Percentiles rank a stretch among this genome's conserved stretches.
These are phyloP conservation scores for Ochlodes sylvanus DNA, from an alignment of 2,888 invertebrate genomes.

Conservation along the genomic window DNA sequence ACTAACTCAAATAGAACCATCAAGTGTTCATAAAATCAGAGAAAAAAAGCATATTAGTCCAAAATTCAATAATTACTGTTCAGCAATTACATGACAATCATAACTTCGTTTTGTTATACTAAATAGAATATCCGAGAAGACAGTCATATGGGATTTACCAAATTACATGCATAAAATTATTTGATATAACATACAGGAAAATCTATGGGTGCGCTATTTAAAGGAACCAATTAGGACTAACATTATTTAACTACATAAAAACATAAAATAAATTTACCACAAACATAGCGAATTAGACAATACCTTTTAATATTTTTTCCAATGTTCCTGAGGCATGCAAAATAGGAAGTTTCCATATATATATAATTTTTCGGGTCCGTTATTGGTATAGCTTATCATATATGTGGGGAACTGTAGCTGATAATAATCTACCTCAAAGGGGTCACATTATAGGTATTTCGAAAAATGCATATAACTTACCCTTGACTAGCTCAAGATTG, in stretches of 20 bases:
- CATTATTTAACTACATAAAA: constrained; percentile 38
- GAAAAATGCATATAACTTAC: constrained; percentile 72
- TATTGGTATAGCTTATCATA: constrained; percentile 52
- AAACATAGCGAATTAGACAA: constrained; percentile 71
- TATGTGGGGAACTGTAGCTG: constrained; percentile 59
- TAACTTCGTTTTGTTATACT: not conserved
- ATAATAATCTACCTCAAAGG: constrained; percentile 54
- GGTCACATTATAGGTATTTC: constrained; percentile 30
- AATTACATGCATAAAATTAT: constrained; percentile 11
- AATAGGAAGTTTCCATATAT: constrained; percentile 67
- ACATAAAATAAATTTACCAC: constrained; percentile 45
- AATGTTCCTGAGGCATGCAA: constrained; percentile 87
- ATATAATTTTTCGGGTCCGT: constrained; percentile 42
- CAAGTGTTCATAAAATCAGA: not conserved
- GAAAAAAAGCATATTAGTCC: not conserved
- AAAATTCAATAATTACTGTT: not conserved
- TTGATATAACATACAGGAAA: constrained; percentile 22
- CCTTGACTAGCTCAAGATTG: constrained; percentile 96
- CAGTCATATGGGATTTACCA: constrained; percentile 2
- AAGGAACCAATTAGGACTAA: constrained; percentile 13
- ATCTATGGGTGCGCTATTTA: constrained; percentile 15
- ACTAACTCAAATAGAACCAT: not conserved
- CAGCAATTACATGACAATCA: not conserved
- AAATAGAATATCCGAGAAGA: not conserved
- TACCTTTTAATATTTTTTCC: constrained; percentile 89